Percentiles rank a stretch among this genome's conserved stretches.
phyloP scores from a whole-genome alignment of 2,797 vertebrate species.

The Pagetopsis macropterus region DNA sequence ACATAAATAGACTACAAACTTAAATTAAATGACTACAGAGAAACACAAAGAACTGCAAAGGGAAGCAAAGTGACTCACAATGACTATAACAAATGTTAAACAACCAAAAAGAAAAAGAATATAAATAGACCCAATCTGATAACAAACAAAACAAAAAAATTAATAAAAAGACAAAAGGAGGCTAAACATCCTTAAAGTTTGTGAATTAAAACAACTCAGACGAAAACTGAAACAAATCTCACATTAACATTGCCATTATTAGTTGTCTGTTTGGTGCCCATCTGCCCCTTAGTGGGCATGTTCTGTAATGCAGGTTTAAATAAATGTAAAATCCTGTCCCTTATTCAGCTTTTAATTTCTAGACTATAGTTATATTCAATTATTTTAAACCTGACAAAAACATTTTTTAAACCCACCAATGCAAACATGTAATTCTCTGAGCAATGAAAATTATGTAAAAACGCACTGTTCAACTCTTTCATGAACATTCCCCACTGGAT shows the following conservation, averaged over 20 bases:
- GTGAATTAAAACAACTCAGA: neutral
- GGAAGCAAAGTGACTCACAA: no score
- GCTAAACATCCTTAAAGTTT: no score
- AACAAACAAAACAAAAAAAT: no score
- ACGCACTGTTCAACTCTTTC: neutral
- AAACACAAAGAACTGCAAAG: no score
- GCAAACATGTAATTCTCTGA: neutral
- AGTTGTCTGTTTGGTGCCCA: neutral
- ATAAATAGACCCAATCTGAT: no score
- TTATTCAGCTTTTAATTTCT: neutral
- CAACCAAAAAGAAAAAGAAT: no score
- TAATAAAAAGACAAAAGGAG: no score
- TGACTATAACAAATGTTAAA: no score
- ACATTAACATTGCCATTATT: neutral
- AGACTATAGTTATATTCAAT: neutral
- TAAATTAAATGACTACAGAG: no score
- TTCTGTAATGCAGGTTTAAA: slow-evolving; percentile 18
- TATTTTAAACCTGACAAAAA: neutral
- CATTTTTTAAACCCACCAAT: neutral
- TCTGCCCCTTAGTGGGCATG: slow-evolving; percentile 37
- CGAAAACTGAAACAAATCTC: neutral
- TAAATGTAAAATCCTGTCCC: neutral
- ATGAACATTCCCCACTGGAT: neutral
- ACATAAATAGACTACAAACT: no score
- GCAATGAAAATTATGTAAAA: neutral